Conservation (phyloP, 2,888 invertebrate genomes). For the Polymixis lichenea region DNA sequence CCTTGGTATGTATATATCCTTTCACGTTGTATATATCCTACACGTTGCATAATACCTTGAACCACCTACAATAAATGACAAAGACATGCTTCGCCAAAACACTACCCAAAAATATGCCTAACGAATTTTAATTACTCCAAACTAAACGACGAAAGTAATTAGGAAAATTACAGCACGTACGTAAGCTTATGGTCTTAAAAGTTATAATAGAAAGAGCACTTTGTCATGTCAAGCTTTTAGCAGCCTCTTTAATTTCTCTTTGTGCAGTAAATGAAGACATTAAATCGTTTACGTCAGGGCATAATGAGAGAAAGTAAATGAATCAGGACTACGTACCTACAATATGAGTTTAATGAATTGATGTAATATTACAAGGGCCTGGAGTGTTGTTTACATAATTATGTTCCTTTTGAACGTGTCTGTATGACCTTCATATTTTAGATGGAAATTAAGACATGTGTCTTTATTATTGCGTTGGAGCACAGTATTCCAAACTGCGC, state of each 20-base stretch:
- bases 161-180: slow-evolving; percentile 85
- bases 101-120: slow-evolving; percentile 41
- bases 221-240: slow-evolving; percentile 89
- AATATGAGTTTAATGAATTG: slow-evolving; percentile 71
- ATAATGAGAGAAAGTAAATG: slow-evolving; percentile 81
- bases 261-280: slow-evolving; percentile 89
- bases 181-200: slow-evolving; percentile 85
- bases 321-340: slow-evolving; percentile 69
- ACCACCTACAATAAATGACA: too few relatives aligned
- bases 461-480: not conserved
- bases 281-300: slow-evolving; percentile 87
- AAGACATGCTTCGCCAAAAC: not conserved
- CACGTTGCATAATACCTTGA: too few relatives aligned
- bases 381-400: slow-evolving; percentile 47
- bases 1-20: too few relatives aligned
- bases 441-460: slow-evolving; percentile 18
- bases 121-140: slow-evolving; percentile 67
- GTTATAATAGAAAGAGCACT: slow-evolving; percentile 88
- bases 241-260: slow-evolving; percentile 89
- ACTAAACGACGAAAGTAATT: slow-evolving; percentile 81
- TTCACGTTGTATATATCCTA: too few relatives aligned
- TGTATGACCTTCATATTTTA: slow-evolving; percentile 38
- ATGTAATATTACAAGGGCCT: slow-evolving; percentile 56
- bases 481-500: too few relatives aligned
- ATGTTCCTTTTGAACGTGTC: slow-evolving; percentile 8